Conservation (phyloP, 2,888 invertebrate genomes). For the Daptonema setosum region DNA sequence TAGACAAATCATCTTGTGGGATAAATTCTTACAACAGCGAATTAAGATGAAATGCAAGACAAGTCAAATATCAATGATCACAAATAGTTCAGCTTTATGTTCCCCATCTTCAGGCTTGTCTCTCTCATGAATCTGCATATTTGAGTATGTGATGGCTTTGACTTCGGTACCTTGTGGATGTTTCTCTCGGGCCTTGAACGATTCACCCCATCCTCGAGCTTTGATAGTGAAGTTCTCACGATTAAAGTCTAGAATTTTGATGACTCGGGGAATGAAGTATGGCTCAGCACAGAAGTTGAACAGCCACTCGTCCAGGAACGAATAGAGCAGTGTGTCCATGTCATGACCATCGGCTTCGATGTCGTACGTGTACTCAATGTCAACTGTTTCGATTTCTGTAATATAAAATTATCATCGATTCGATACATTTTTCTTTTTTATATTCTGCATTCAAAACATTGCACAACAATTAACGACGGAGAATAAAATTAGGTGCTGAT, state of each 20-base stretch:
- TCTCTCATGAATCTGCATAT: conserved; percentile 61
- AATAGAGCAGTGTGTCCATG: conserved; percentile 60
- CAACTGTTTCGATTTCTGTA: conserved; percentile 33
- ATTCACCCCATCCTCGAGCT: not conserved
- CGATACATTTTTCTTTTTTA: too few relatives aligned
- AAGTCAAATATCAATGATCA: conserved; percentile 86
- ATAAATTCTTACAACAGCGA: too few relatives aligned
- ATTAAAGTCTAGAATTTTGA: conserved; percentile 8
- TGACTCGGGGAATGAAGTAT: conserved; percentile 19
- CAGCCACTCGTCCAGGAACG: conserved; percentile 77
- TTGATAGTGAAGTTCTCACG: not conserved
- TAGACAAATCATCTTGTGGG: too few relatives aligned
- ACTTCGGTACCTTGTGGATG: conserved; percentile 91
- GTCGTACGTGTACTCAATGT: conserved; percentile 51
- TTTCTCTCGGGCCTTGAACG: conserved; percentile 38
- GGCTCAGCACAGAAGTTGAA: conserved; percentile 63
- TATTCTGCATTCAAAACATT: too few relatives aligned
- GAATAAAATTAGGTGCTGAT: too few relatives aligned
- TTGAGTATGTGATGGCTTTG: conserved; percentile 96
- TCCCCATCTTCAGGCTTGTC: not conserved
- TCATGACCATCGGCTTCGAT: conserved; percentile 73
- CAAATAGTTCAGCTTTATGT: conserved; percentile 60
- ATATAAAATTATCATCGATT: too few relatives aligned
- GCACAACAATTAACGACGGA: too few relatives aligned
- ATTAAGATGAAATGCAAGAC: too few relatives aligned